These are phyloP conservation scores for Exocentrus adspersus DNA, from an alignment of 2,888 invertebrate genomes.

Conservation along the genomic window DNA sequence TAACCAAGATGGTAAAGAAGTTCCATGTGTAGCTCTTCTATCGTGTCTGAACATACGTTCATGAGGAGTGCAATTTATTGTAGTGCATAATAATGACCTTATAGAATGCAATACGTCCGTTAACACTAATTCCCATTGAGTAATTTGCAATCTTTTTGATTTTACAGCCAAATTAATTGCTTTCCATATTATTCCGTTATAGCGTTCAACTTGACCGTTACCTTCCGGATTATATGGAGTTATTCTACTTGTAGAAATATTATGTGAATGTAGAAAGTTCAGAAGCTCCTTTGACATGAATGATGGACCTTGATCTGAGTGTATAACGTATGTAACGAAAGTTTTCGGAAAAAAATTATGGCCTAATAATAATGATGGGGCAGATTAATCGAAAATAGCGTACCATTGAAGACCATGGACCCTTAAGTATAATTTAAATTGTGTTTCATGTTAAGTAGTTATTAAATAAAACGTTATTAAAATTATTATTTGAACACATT, in stretches of 20 bases:
- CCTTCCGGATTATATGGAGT: not conserved
- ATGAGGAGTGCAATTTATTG: not conserved
- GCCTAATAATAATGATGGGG: too few relatives aligned
- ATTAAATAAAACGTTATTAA: too few relatives aligned
- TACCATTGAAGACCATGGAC: too few relatives aligned
- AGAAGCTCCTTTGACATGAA: not conserved
- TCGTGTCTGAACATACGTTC: not conserved
- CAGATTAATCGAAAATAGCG: too few relatives aligned
- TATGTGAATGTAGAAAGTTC: not conserved
- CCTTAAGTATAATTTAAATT: too few relatives aligned
- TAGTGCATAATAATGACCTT: not conserved
- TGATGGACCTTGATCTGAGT: not conserved
- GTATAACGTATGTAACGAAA: too few relatives aligned
- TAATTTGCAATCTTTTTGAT: not conserved
- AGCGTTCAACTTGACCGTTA: too few relatives aligned
- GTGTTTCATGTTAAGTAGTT: too few relatives aligned
- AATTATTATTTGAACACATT: too few relatives aligned
- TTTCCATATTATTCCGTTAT: too few relatives aligned
- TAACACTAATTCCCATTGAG: not conserved
- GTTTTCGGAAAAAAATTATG: too few relatives aligned
- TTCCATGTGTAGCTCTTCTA: not conserved
- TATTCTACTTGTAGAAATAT: not conserved
- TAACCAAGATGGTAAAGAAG: not conserved
- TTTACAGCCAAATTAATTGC: not conserved
- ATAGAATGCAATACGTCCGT: too few relatives aligned